Base-by-base conservation (phyloP, 1,140 invertebrate species). In the Drepana arcuata region DNA sequence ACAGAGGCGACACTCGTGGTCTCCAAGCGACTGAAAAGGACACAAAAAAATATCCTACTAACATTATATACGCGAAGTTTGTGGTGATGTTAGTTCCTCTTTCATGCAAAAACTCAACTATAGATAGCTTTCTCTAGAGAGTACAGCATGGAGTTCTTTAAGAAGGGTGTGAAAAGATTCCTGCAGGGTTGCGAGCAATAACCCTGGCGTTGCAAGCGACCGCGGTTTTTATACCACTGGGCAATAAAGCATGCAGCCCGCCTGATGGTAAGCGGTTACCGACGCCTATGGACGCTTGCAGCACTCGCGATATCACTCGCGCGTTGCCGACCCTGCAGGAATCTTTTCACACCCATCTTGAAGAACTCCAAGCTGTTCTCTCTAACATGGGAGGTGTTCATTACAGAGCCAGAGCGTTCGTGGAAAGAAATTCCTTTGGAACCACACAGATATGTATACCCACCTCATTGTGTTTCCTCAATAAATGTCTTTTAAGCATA, bases 1-100 rank as follows among this genome's bases (percentile, higher is more conserved):
- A 16, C 77, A 81, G 38, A 81, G 69, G 0, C 49, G 53, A 34
- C 77, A 81, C 25, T 66, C 64, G 11, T 54, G 45, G 0, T 15
- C 7, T 0, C 50, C 50, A 14, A 47, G n/a, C 1, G 24, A 9
- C 51, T 58, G 43, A 13, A 15, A 13, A 0, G 27, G 10, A 26
- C 14, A 21, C 18, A 37, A 43, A 27, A 32, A 33, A 27, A 14
- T n/a, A 11, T 21, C 4, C 9, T 21, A 21, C 15, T 25, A 14
- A 1, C 10, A 29, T 6, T 28, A 27, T 18, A 33, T 4, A 14
- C 6, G 2, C 7, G 18, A 16, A 10, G 30, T 16, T 16, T 2
- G n/a, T 9, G 18, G n/a, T n/a, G n/a, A n/a, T n/a, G n/a, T n/a
- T n/a, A 21, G 18, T 4, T 21, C 9, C 9, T 5, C 9, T 21